Evolutionary conservation across 2,797 vertebrate genomes (phyloP), one percentile per base, ranked within the genome.

Genomic region (Momotus momota): DNA sequence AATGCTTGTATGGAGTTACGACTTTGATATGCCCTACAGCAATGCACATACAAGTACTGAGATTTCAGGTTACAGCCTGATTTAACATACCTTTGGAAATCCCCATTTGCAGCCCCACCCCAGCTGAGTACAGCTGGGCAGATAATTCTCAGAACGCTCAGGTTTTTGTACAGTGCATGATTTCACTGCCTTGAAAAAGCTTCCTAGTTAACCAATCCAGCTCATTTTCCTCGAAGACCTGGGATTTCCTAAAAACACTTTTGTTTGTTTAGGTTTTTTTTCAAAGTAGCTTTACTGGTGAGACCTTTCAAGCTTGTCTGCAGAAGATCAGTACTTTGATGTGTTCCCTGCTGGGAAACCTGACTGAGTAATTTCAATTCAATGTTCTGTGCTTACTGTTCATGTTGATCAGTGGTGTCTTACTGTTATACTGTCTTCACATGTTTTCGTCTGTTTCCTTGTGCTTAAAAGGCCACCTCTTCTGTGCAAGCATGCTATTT

Each of bases 111-210:
- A 90, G 86, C 90, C 81, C 70, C 86, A 92, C 95, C 95, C 93
- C 96, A 96, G 96, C 96, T 94, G 94, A 90, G 49, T 67, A 88
- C 96, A 98, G 95, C 97, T 97, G 97, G 91, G 65, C 88, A 96
- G 86, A 84, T 93, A 88, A 91, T 48, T 91, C 90, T 45, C 22
- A 9, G 92, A 77, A 52, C 74, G 75, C 29, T 87, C 82, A 21
- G 52, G 35, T 62, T 89, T 79, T 81, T 94, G 14, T 51, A 72
- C 26, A 61, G 71, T 46, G 54, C 10, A 41, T 43, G 3, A 67
- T 72, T 96, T 71, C 72, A 92, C 46, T 80, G 65, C 38, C 70
- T 60, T 67, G 61, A 67, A 84, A 84, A 88, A 58, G 46, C 69
- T 93, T 94, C 82, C 84, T 73, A 81, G 57, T 86, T 90, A 66